A percentile compares a stretch with the other conserved stretches of the same genome.
These are phyloP conservation scores for Heteromormyrus szaboi DNA, from an alignment of 2,797 vertebrate genomes.

Conservation along the genomic window DNA sequence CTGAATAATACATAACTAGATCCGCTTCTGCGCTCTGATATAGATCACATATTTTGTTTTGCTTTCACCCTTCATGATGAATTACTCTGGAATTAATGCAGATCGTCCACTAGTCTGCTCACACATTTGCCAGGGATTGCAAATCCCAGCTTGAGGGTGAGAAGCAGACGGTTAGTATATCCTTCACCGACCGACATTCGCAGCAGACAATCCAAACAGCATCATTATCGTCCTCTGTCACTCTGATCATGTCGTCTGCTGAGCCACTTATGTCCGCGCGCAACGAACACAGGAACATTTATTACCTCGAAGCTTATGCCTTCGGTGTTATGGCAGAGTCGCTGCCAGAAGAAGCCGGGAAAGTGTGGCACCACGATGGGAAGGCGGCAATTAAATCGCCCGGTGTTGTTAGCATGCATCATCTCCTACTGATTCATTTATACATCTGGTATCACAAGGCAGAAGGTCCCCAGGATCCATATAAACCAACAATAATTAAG, in stretches of 20 bases:
- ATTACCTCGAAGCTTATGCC: neutral
- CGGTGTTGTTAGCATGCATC: neutral
- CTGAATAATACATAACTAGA: conserved; percentile 3
- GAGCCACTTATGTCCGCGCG: neutral
- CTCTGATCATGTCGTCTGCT: neutral
- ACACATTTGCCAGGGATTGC: neutral
- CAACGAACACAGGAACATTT: neutral
- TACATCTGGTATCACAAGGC: neutral
- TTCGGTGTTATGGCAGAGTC: neutral
- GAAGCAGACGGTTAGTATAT: neutral
- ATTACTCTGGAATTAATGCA: neutral
- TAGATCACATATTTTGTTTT: conserved; percentile 2
- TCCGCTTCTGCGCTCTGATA: neutral
- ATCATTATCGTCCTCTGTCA: neutral
- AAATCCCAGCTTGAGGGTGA: neutral
- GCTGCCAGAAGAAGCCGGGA: neutral
- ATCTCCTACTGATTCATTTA: neutral
- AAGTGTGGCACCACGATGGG: neutral
- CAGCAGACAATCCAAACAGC: neutral
- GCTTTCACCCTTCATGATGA: neutral
- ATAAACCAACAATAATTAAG: neutral
- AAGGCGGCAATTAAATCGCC: neutral
- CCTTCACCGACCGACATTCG: neutral
- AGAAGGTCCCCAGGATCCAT: neutral
- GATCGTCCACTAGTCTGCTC: neutral